Conservation (phyloP, 1,140 invertebrate genomes). For the Drosophila elegans region DNA sequence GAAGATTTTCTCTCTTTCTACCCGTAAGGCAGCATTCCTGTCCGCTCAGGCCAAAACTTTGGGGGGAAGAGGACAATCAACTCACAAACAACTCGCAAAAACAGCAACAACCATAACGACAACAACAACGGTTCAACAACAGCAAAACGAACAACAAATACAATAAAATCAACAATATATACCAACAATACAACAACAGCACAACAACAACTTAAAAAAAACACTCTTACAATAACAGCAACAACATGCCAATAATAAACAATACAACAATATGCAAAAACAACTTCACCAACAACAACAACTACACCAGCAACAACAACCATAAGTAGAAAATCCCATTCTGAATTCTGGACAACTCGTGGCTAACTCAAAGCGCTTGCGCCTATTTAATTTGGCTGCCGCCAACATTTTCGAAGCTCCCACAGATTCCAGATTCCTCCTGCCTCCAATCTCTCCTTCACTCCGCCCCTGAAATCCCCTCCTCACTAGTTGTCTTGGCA, state of each 20-base stretch:
- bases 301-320: constrained; percentile 13
- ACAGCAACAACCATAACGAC: constrained; percentile 30
- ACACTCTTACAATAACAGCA: not conserved
- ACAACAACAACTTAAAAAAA: not conserved
- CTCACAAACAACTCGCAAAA: constrained; percentile 51
- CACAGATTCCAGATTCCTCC: constrained; percentile 71
- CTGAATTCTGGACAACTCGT: constrained; percentile 61
- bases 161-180: not conserved
- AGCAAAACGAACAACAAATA: not conserved
- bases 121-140: constrained; percentile 24
- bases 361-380: constrained; percentile 77
- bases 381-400: constrained; percentile 81
- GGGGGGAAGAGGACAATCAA: constrained; percentile 81
- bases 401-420: constrained; percentile 68
- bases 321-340: constrained; percentile 41
- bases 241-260: constrained; percentile 2
- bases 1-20: constrained; percentile 75
- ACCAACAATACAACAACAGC: constrained; percentile 4
- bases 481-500: constrained; percentile 67
- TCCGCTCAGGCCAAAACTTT: constrained; percentile 64
- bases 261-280: constrained; percentile 8
- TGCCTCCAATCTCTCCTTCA: constrained; percentile 14
- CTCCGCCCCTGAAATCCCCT: not conserved
- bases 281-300: constrained; percentile 18
- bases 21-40: constrained; percentile 77